Evolutionary conservation across 2,888 invertebrate genomes (phyloP), one percentile per base, ranked within the genome.

Genomic region (Meiosimyza decipiens): DNA sequence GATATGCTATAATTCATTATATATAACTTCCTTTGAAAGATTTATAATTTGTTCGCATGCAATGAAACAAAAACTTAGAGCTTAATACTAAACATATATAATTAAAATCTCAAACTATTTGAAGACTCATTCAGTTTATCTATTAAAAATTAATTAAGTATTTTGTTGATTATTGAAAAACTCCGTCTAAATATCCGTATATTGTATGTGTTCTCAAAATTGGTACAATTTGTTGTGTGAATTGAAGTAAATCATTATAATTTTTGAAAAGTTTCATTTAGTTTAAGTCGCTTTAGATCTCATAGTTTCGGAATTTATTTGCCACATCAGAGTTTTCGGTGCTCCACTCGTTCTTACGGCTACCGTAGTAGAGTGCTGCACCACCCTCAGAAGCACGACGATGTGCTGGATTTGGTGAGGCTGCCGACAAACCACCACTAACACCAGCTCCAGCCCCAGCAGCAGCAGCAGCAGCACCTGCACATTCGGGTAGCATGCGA

Each of bases 221-320:
- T 82, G 82, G 81, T 81, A 79, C 81, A 80, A 76, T 77, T 73
- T 74, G 72, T 68, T 73, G 50, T 50, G 28, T 28, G 7, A 15
- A 62, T 47, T 6, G 72, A 74, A 52, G 60, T 40, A 59, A 55
- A 54, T n/a, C 16, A 54, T 54, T 28, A 55, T 3, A 22, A 47
- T 51, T 62, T 74, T 16, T 13, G n/a, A 28, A 11, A 28, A 68
- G 71, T 75, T 73, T 71, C 59, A 50, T 75, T 69, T 28, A 64
- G 52, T 22, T 72, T 55, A 50, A 70, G 47, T 65, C 65, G 63
- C 50, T 67, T 94, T 95, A 96, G 85, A 96, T 95, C 88, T 96
- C 95, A 88, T 96, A 96, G 88, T 96, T 96, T 87, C 95, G 92
- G 88, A 95, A 95, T 88, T 95, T 95, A 87, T 90, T 93, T 88